These are phyloP conservation scores for Lepas anatifera DNA, from an alignment of 2,888 invertebrate genomes.

Conservation along the genomic window DNA sequence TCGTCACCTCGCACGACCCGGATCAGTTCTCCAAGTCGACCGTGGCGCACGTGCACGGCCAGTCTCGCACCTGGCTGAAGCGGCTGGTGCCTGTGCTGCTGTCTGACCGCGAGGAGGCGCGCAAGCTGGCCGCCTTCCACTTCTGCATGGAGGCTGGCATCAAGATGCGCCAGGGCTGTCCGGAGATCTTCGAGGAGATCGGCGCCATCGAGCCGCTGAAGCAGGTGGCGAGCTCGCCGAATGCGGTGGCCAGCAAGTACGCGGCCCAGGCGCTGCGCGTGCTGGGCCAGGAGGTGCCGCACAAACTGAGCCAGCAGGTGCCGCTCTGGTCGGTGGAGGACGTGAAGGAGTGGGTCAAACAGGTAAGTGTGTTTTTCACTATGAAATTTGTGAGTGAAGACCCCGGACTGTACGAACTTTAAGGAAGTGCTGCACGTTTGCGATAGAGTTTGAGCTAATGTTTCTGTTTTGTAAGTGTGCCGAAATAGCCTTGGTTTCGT, in stretches of 20 bases:
- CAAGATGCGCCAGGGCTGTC: slow-evolving; percentile 83
- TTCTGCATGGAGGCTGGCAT: slow-evolving; percentile 98
- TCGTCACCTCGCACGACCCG: slow-evolving; percentile 87
- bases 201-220: slow-evolving; percentile 91
- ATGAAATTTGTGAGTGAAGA: too few species aligned
- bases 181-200: slow-evolving; percentile 82
- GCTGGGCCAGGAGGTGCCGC: slow-evolving; percentile 94
- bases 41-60: slow-evolving; percentile 85
- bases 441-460: too few species aligned
- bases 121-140: slow-evolving; percentile 94
- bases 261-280: slow-evolving; percentile 82
- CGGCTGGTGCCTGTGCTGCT: slow-evolving; percentile 84
- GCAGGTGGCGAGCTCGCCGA: slow-evolving; percentile 92
- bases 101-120: slow-evolving; percentile 88
- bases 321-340: slow-evolving; percentile 96
- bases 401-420: too few species aligned
- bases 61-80: slow-evolving; percentile 88
- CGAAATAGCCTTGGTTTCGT: too few species aligned
- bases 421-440: too few species aligned
- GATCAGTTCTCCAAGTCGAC: slow-evolving; percentile 87
- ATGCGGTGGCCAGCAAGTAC: slow-evolving; percentile 93
- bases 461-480: too few species aligned
- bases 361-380: slow-evolving; percentile 41
- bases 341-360: slow-evolving; percentile 95
- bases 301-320: slow-evolving; percentile 94